Percentiles rank a stretch among this genome's conserved stretches.
These are phyloP conservation scores for Pelobates cultripes DNA, from an alignment of 2,797 vertebrate species.

Conservation along the genomic window DNA sequence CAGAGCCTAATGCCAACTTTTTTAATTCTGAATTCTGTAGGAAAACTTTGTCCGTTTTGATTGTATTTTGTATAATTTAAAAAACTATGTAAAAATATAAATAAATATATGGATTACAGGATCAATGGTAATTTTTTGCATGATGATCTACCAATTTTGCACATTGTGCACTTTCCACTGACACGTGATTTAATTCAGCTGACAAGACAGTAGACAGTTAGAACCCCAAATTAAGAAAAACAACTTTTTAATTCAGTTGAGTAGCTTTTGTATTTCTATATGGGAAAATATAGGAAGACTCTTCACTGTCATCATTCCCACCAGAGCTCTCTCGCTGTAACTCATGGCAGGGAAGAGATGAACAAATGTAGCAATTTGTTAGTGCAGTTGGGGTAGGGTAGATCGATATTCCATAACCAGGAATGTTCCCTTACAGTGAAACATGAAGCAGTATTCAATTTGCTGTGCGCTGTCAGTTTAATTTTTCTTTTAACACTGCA, in stretches of 20 bases:
- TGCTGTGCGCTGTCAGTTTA: constrained; percentile 39
- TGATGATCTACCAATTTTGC: too few species aligned
- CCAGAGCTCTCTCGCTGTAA: neutral
- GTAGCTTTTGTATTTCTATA: constrained; percentile 10
- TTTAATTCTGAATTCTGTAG: too few species aligned
- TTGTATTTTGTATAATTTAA: too few species aligned
- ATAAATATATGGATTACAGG: too few species aligned
- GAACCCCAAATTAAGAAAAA: too few species aligned
- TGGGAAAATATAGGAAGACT: neutral
- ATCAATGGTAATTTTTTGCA: too few species aligned
- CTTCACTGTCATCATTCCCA: neutral
- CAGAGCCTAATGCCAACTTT: too few species aligned
- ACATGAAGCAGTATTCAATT: constrained; percentile 32
- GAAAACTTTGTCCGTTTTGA: too few species aligned
- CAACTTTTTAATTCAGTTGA: neutral
- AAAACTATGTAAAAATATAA: too few species aligned
- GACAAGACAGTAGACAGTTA: too few species aligned
- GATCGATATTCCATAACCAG: constrained; percentile 55
- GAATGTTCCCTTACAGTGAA: constrained; percentile 41
- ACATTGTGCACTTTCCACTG: too few species aligned
- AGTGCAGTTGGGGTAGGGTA: constrained; percentile 53
- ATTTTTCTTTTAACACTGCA: constrained; percentile 30
- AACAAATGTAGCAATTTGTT: constrained; percentile 51
- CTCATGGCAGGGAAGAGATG: constrained; percentile 32
- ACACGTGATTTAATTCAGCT: too few species aligned